Evolutionary conservation across 2,113 vertebrate species (phyloP).

Genomic region (Platichthys stellatus): DNA sequence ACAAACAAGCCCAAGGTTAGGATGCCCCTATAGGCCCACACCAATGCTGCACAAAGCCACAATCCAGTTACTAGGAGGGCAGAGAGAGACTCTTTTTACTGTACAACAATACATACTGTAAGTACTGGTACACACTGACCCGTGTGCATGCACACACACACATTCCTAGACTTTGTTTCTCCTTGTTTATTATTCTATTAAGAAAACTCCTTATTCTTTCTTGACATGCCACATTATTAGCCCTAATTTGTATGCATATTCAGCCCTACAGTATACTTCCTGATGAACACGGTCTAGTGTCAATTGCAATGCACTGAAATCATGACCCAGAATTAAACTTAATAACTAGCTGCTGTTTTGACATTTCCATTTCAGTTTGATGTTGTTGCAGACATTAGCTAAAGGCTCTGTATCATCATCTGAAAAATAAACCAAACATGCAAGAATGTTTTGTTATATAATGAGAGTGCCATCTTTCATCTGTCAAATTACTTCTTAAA

Average conservation of each 20-base stretch:
- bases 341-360: slow-evolving; percentile 26
- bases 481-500: background rate
- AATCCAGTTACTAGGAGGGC: background rate
- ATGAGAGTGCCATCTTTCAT: background rate
- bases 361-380: background rate
- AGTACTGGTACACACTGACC: background rate
- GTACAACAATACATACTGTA: background rate
- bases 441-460: background rate
- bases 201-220: background rate
- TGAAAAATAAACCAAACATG: background rate
- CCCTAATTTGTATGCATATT: slow-evolving; percentile 24
- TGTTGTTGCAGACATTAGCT: slow-evolving; percentile 3
- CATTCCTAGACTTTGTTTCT: background rate
- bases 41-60: background rate
- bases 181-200: no score
- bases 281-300: slow-evolving; percentile 4
- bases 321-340: slow-evolving; percentile 34
- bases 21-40: background rate
- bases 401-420: background rate
- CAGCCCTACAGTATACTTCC: slow-evolving; percentile 8
- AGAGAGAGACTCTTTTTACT: background rate
- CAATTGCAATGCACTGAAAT: slow-evolving; percentile 17
- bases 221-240: no score
- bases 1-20: background rate
- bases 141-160: background rate